Base-by-base conservation (phyloP, 2,888 invertebrate genomes). In the Cacoxenus indagator region DNA sequence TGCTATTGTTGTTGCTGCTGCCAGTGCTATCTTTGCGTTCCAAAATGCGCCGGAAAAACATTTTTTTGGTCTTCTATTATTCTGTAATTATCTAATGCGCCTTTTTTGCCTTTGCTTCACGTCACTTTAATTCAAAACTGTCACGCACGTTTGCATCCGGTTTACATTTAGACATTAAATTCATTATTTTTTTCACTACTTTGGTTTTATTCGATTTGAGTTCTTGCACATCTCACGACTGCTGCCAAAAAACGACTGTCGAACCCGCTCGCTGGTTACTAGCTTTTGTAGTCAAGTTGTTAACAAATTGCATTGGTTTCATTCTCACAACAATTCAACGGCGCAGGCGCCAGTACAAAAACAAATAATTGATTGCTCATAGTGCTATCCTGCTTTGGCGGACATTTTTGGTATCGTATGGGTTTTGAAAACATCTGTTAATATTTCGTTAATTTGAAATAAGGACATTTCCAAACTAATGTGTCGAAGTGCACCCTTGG, bases 1-100 rank as follows among this genome's bases (percentile, higher is more conserved):
- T 51, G 66, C 61, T 51, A 61, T 70, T 66, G 2, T 59, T 46
- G 24, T 61, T 64, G 31, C 45, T 65, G 57, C 54, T 59, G 67
- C 61, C 66, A 54, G 67, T 68, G 67, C 70, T 76, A 67, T 78
- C 76, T 74, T 85, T 85, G 73, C 84, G 84, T 67, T 84, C 78
- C 67, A 87, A 85, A 78, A 87, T 82, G 31, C 85, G 84, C 67
- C 86, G 86, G 76, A 86, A 84, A 75, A 87, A 86, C 87, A 87
- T 87, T 26, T 65, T 57, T 59, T 55, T n/a, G 17, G 51, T 26
- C 26, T 5, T 22, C 37, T 27, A 54, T 68, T 67, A 48, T 8
- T 46, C 37, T 65, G 62, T 71, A 74, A 78, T 74, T 78, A 73
- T 81, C 75, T 78, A 65, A 67, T 75, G 57, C 26, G n/a, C n/a